Base-by-base conservation (phyloP, 1,140 invertebrate genomes). In the Drosophila oshimai region DNA sequence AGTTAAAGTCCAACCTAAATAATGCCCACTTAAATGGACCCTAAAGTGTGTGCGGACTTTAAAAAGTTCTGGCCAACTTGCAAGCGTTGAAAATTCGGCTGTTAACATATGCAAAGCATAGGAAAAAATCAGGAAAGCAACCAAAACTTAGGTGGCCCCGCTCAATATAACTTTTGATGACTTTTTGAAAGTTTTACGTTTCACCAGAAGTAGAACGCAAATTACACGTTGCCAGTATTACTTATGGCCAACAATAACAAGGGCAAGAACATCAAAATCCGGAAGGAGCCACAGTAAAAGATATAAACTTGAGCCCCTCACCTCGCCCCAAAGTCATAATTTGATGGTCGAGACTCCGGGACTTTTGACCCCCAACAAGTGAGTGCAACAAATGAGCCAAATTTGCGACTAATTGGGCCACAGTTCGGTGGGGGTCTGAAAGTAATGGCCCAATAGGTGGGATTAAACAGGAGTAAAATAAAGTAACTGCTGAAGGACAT, bases 161-260 rank as follows among this genome's bases (percentile, higher is more conserved):
- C 45, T 64, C 75, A 55, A 58, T 68, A 74, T 50, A 86, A 84
- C 65, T 84, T 84, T 84, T 84, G 80, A 84, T 86, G 80, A 86
- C 80, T 84, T 84, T 87, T 64, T 80, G 65, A 84, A 84, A 84
- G 80, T 84, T 84, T 86, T 76, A 72, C 60, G 74, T 46, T 84
- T 26, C 62, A 29, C 34, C 53, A 47, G 47, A 73, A 76, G 77
- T 81, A 51, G 49, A 61, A 61, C 58, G 55, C 74, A 84, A 84
- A 86, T 84, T 86, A 84, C 60, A 58, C 51, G 53, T 46, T 46
- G 6, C 18, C 60, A 31, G 37, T 29, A 13, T 31, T 64, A 47
- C 57, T 34, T 37, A 18, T 49, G 28, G 36, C 28, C 45, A 45
- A 44, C 53, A 49, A 60, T 65, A 65, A 50, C 26, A 39, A 22